Evolutionary conservation across 1,140 invertebrate genomes (phyloP).

Genomic region (Drosophila ambigua): DNA sequence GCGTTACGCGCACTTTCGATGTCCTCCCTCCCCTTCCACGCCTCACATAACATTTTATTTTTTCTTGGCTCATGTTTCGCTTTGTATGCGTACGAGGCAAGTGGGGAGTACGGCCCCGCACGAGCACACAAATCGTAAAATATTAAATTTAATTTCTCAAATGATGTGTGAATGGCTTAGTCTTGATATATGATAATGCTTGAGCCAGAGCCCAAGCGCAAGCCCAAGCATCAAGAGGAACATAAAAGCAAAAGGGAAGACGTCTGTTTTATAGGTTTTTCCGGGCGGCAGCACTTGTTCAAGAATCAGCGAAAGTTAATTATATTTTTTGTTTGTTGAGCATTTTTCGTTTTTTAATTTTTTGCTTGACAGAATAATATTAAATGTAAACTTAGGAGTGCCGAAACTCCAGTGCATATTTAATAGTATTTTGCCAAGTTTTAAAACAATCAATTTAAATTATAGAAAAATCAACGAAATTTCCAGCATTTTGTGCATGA

Average conservation of each 20-base stretch:
- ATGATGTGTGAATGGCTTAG: constrained; percentile 82
- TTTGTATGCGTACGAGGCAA: constrained; percentile 23
- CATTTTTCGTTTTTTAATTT: constrained; percentile 25
- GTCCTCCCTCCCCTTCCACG: constrained; percentile 9
- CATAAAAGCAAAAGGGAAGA: constrained; percentile 38
- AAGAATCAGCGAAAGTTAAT: constrained; percentile 23
- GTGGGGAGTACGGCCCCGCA: too few species aligned
- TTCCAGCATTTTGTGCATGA: constrained; percentile 22
- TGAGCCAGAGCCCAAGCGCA: constrained; percentile 15
- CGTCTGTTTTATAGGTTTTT: constrained; percentile 38
- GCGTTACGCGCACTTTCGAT: constrained; percentile 63
- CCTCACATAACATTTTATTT: constrained; percentile 70
- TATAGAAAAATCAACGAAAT: background rate
- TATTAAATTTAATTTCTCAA: constrained; percentile 82
- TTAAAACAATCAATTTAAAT: background rate
- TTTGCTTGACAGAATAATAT: constrained; percentile 14
- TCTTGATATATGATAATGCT: constrained; percentile 76
- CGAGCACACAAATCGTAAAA: constrained; percentile 74
- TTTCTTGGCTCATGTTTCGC: constrained; percentile 54
- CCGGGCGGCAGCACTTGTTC: background rate
- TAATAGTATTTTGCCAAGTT: constrained; percentile 14
- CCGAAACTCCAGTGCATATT: too few species aligned
- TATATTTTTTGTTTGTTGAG: constrained; percentile 32
- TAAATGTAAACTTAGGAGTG: background rate
- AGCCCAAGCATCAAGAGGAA: too few species aligned